These are phyloP conservation scores for Neopelma chrysocephalum DNA, from an alignment of 2,797 vertebrate species.

Conservation along the genomic window DNA sequence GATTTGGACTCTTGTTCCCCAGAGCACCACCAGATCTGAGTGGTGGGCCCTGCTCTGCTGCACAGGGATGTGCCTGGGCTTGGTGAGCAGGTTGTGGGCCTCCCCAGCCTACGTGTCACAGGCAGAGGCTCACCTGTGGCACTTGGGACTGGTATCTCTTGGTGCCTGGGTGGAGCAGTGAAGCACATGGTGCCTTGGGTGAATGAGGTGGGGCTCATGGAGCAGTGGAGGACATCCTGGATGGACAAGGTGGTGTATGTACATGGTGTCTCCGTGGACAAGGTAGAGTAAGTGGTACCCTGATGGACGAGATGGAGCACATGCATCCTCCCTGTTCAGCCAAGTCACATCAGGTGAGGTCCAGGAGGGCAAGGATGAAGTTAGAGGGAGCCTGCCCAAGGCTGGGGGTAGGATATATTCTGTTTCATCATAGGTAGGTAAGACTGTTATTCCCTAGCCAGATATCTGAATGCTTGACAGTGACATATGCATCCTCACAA, in stretches of 20 bases:
- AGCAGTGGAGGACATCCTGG: not conserved
- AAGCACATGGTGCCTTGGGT: not conserved
- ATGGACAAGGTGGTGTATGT: not conserved
- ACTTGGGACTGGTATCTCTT: not conserved
- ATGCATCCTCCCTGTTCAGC: not conserved
- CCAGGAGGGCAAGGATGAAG: not conserved
- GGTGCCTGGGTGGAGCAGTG: not conserved
- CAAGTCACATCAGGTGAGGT: fast-evolving
- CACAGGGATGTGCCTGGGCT: not conserved
- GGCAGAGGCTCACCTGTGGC: not conserved
- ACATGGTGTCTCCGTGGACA: not conserved
- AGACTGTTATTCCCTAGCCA: not conserved
- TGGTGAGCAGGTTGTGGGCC: not conserved
- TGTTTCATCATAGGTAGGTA: not conserved
- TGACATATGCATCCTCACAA: not conserved
- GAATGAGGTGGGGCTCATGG: not conserved
- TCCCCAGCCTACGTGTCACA: not conserved
- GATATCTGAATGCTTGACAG: not conserved
- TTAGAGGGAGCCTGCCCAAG: not conserved
- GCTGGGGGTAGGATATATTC: not conserved
- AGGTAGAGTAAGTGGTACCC: not conserved
- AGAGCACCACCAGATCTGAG: not conserved
- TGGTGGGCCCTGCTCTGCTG: not conserved
- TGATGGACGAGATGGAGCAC: not conserved
- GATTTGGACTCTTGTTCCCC: not conserved